Evolutionary conservation across 2,113 vertebrate species (phyloP).

Genomic region (Psammodynastes pulverulentus): DNA sequence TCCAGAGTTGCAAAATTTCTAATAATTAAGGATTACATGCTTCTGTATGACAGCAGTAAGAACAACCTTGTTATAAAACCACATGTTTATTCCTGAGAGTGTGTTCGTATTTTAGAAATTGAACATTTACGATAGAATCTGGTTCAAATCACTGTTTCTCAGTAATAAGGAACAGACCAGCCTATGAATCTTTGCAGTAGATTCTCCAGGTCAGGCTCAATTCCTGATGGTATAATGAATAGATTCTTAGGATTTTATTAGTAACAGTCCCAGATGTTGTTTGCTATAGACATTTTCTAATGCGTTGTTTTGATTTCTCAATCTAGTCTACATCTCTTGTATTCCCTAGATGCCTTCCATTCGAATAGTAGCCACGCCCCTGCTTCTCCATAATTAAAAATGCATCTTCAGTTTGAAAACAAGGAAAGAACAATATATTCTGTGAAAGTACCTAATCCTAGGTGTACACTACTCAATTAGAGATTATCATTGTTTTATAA

Average conservation of each 20-base stretch:
- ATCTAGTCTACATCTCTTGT: not conserved
- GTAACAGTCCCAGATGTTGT: not conserved
- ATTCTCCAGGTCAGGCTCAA: not conserved
- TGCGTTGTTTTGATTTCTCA: not conserved
- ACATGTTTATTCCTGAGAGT: not conserved
- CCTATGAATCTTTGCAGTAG: not conserved
- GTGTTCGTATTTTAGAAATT: not conserved
- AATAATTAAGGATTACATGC: not conserved
- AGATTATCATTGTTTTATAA: not conserved
- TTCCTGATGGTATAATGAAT: not conserved
- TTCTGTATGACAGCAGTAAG: not conserved
- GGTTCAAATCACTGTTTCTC: not conserved
- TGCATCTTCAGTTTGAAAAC: not conserved
- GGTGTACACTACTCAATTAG: not conserved
- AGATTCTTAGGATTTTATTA: not conserved
- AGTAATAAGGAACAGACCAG: not conserved
- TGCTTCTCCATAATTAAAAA: not conserved
- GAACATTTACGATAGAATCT: not conserved
- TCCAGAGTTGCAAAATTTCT: not conserved
- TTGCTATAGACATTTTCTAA: not conserved
- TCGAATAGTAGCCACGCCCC: not conserved
- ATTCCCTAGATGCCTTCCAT: not conserved
- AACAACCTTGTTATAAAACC: not conserved
- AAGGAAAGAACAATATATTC: not conserved
- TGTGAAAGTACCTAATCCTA: not conserved